Evolutionary conservation across 1,140 invertebrate species (phyloP), one percentile per base, ranked within the genome.

Genomic region (Proales similis): DNA sequence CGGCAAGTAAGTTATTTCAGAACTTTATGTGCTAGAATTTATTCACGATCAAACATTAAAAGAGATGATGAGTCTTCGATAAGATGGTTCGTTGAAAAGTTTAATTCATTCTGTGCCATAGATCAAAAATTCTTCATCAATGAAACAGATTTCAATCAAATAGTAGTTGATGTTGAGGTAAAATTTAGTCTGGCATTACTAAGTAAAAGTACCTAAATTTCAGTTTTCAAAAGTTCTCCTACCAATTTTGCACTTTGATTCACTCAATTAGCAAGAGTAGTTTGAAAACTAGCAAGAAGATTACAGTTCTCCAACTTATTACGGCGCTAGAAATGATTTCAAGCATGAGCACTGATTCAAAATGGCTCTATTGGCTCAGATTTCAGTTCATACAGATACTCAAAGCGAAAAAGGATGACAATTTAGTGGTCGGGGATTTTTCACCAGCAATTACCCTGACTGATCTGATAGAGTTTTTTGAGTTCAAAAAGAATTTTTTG

Each of bases 61-160:
- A 57, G 51, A 4, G 51, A 57, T 57, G 19, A 36, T 42, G 51
- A 57, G 7, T 42, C 51, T 1, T 42, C 45, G 0, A 57, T 57
- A 42, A 57, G 45, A 20, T 57, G 51, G 51, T 57, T 57, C n/a
- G 51, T 57, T 4, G 51, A 57, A 20, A 57, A 57, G 45, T 57
- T 57, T 17, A 57, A 57, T 39, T 19, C 2, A 29, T 57, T 42
- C 20, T 57, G 51, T 24, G 19, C 33, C 19, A 27, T 42, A 2
- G 20, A 39, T 26, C 36, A 42, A 12, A 57, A 36, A 7, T 12
- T 7, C 19, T 57, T 42, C 20, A 17, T 57, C 6, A 57, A 20
- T 6, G 2, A 57, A 57, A 6, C n/a, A 0, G 51, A 57, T 22
- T 57, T 57, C 30, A 9, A 22, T 6, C 3, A 29, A 2, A 39